Evolutionary conservation across 2,888 invertebrate species (phyloP), one percentile per base, ranked within the genome.

Genomic region (Platerodrilus igneus): DNA sequence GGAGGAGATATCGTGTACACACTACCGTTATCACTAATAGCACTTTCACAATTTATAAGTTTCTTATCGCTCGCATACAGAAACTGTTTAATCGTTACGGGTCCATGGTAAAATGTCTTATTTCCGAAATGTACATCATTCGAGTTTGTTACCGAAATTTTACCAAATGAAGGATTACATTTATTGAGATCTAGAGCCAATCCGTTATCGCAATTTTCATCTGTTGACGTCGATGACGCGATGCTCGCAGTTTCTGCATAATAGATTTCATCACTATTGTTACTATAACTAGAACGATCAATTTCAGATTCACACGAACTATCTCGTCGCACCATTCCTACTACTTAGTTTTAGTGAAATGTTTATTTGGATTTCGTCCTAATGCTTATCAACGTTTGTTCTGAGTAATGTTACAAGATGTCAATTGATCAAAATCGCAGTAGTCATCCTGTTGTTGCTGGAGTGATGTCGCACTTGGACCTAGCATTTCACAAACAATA

Each of bases 71-170:
- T 55, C 5, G 54, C 53, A 46, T 81, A 77, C 37, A 84, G 71
- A 48, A 84, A 74, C 61, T 85, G 84, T 59, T 83, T 84, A 51
- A 86, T 85, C 18, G 80, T 82, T 9, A 86, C 84, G 27, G 85
- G 85, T 4, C 86, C 86, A 58, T 85, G 80, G 57, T 84, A 85
- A 56, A 80, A 79, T 3, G 83, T 83, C 55, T 81, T 84, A 54
- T 83, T 82, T 0, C 86, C 87, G 52, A 87, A 78, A 48, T 83
- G 83, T 2, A 86, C 78, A 60, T 85, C 81, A 15, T 76, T 76
- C 0, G 85, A 84, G 54, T 83, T 78, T 17, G 72, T 73, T 2
- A 86, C 76, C 13, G 76, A 74, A 15, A 86, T 75, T 56, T 75
- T 78, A 30, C 79, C 81, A 50, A 78, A 75, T 34, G 66, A 67